These are phyloP conservation scores for Actinopyga echinites DNA, from an alignment of 53 echinoderm and acorn worm genomes.

Conservation along the genomic window DNA sequence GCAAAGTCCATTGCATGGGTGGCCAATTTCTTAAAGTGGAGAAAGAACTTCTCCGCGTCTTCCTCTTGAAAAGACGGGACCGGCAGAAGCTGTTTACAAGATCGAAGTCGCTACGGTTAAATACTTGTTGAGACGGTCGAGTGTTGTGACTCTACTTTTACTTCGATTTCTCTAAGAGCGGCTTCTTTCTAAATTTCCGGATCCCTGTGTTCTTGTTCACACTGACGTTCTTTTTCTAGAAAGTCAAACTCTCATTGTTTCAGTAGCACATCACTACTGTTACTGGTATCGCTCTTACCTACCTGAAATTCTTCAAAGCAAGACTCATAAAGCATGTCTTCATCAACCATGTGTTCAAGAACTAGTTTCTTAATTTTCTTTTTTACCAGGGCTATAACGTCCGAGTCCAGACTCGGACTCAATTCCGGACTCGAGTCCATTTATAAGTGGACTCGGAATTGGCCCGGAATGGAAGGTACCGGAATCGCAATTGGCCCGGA, in stretches of 20 bases:
- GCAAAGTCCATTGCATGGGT: not conserved
- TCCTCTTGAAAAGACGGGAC: not conserved
- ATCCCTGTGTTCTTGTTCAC: not conserved
- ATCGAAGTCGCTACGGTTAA: not conserved
- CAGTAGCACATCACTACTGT: no score
- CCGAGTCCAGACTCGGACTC: no score
- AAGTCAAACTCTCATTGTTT: no score
- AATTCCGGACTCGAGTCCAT: no score
- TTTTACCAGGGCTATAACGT: no score
- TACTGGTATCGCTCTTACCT: not conserved
- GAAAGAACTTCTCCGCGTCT: not conserved
- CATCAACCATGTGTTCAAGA: no score
- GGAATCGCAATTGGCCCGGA: no score
- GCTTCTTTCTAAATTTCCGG: not conserved
- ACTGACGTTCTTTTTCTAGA: not conserved
- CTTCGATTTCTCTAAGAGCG: not conserved
- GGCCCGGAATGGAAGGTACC: no score
- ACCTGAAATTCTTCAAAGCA: not conserved
- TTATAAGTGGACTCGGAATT: no score
- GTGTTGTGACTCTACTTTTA: not conserved
- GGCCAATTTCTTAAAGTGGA: constrained; percentile 2
- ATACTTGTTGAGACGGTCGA: no score
- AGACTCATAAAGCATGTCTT: no score
- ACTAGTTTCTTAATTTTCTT: not conserved
- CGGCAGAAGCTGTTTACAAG: not conserved